Percentiles rank a stretch among this genome's conserved stretches.
phyloP scores from a whole-genome alignment of 2,888 invertebrate species.

The Nudaria mundana region DNA sequence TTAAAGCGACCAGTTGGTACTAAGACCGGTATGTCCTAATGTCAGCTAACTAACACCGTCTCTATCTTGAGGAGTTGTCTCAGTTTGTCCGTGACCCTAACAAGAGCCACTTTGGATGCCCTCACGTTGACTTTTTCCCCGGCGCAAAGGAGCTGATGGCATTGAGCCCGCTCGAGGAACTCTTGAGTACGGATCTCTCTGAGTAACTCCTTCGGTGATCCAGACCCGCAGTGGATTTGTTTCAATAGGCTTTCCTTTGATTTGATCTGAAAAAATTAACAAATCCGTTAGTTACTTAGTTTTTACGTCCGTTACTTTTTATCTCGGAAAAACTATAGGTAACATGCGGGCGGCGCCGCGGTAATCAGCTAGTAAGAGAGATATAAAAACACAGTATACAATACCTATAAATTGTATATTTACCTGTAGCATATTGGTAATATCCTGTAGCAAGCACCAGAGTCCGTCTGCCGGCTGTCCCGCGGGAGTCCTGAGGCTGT shows the following conservation, averaged over 20 bases:
- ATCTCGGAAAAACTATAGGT: too few relatives aligned
- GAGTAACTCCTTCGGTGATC: conserved; percentile 73
- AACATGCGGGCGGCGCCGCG: too few relatives aligned
- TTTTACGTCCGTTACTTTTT: too few relatives aligned
- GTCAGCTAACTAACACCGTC: conserved; percentile 86
- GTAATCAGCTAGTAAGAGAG: neutral
- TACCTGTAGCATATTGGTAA: conserved; percentile 87
- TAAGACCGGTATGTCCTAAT: too few relatives aligned
- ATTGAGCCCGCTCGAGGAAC: conserved; percentile 90
- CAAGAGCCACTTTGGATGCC: conserved; percentile 89
- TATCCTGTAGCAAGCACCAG: conserved; percentile 91
- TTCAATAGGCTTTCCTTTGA: conserved; percentile 89
- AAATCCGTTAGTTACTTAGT: too few relatives aligned
- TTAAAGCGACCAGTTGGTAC: too few relatives aligned
- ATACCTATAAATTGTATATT: neutral
- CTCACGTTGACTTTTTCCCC: conserved; percentile 90
- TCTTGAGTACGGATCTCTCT: conserved; percentile 89
- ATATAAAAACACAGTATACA: too few relatives aligned
- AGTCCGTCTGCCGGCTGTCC: conserved; percentile 83
- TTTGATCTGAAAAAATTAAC: conserved; percentile 89
- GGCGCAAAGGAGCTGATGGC: conserved; percentile 88
- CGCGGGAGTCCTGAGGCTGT: conserved; percentile 84
- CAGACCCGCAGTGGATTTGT: conserved; percentile 84
- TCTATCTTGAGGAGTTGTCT: conserved; percentile 91
- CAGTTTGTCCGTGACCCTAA: conserved; percentile 92